phyloP scores from a whole-genome alignment of 2,888 invertebrate species.

The Papilio gigon region DNA sequence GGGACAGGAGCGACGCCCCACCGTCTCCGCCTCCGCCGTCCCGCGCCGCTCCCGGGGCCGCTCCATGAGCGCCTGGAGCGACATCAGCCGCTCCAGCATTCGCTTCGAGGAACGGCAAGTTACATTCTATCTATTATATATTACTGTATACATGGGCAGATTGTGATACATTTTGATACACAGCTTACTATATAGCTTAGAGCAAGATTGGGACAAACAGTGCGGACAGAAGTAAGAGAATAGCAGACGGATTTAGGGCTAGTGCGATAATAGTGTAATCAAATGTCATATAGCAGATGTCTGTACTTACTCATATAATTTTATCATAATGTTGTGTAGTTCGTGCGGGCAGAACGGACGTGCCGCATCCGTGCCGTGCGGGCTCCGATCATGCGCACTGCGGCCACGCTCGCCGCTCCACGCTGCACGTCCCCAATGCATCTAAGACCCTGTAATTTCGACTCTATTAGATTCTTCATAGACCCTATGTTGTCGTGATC shows the following conservation, averaged over 20 bases:
- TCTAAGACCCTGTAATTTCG: constrained; percentile 45
- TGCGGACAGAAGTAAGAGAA: constrained; percentile 21
- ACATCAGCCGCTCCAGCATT: constrained; percentile 92
- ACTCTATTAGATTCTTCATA: constrained; percentile 20
- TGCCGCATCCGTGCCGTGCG: constrained; percentile 60
- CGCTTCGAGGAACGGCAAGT: constrained; percentile 89
- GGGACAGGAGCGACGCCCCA: constrained; percentile 76
- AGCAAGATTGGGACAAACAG: constrained; percentile 4
- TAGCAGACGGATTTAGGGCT: constrained; percentile 2
- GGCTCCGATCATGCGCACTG: constrained; percentile 72
- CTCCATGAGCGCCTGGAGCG: constrained; percentile 95
- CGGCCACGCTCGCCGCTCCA: constrained; percentile 45
- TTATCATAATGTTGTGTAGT: constrained; percentile 43
- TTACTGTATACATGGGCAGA: constrained; percentile 19
- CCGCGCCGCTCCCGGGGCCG: constrained; percentile 84
- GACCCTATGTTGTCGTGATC: background rate
- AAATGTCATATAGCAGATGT: constrained; percentile 31
- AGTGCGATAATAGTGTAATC: constrained; percentile 12
- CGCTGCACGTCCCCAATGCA: constrained; percentile 39
- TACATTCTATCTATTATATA: background rate
- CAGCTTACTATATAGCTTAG: constrained; percentile 15
- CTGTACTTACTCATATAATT: constrained; percentile 67
- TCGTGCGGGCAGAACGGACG: constrained; percentile 44
- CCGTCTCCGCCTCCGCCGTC: constrained; percentile 71
- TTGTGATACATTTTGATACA: background rate